phyloP scores from a whole-genome alignment of 2,113 vertebrate genomes.

The Melanerpes formicivorus region DNA sequence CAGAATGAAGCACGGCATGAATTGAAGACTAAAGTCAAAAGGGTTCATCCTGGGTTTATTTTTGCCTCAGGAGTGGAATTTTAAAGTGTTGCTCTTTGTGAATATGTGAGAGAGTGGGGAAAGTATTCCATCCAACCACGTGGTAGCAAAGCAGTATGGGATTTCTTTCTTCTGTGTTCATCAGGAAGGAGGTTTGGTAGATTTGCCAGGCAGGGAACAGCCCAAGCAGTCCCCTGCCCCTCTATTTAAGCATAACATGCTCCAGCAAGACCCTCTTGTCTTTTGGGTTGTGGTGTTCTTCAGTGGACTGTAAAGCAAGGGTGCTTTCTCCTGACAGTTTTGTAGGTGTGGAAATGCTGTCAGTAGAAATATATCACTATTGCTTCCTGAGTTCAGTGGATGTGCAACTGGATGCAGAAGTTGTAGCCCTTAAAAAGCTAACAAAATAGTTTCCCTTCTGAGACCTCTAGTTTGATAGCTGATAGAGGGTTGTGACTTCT shows the following conservation, averaged over 20 bases:
- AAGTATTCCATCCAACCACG: neutral
- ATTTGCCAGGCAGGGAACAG: neutral
- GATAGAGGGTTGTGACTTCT: neutral
- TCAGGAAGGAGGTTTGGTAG: neutral
- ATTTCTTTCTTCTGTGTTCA: neutral
- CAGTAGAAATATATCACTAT: neutral
- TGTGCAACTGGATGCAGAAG: neutral
- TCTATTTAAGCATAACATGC: neutral
- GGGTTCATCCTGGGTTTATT: neutral
- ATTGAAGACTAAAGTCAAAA: neutral
- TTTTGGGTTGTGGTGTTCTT: neutral
- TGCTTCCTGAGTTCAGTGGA: neutral
- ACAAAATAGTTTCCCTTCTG: neutral
- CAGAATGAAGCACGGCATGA: neutral
- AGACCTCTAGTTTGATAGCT: neutral
- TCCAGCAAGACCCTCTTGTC: neutral
- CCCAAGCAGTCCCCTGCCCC: neutral
- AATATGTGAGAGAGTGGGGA: neutral
- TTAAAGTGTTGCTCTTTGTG: neutral
- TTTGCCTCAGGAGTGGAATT: neutral
- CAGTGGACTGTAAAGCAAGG: neutral
- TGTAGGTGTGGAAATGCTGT: neutral
- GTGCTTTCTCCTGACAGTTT: neutral
- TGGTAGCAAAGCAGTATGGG: accelerated
- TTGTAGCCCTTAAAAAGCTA: neutral